Conservation (phyloP, 2,113 vertebrate species). For the Trogon surrucura region DNA sequence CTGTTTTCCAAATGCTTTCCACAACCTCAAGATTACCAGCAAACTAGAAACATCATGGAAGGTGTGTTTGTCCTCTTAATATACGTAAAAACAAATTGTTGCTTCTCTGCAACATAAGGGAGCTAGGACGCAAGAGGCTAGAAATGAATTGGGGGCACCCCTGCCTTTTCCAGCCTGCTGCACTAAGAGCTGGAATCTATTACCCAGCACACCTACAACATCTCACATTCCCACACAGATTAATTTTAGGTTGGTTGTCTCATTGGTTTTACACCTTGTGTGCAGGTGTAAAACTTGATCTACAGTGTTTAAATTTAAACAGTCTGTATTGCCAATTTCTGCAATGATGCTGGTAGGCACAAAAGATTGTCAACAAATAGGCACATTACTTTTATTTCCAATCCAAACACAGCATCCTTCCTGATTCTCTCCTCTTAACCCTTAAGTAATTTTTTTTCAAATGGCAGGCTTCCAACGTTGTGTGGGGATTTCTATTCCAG, state of each 20-base stretch:
- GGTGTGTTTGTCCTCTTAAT: neutral
- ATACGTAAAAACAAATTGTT: slow-evolving; percentile 11
- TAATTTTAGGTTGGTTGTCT: slow-evolving; percentile 58
- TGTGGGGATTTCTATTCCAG: slow-evolving; percentile 28
- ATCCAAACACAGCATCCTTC: neutral
- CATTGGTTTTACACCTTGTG: slow-evolving; percentile 57
- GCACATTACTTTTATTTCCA: slow-evolving; percentile 2
- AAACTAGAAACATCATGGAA: neutral
- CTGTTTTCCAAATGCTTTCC: neutral
- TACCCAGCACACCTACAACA: slow-evolving; percentile 46
- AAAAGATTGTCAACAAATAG: slow-evolving; percentile 1
- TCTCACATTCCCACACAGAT: slow-evolving; percentile 56
- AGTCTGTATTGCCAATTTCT: neutral
- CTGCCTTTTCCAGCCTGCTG: slow-evolving; percentile 60
- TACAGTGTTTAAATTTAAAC: slow-evolving; percentile 38
- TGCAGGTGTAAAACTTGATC: slow-evolving; percentile 56
- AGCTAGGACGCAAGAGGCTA: neutral
- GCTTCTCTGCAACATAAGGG: neutral
- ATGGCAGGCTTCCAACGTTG: neutral
- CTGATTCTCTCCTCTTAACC: neutral
- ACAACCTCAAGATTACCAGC: neutral
- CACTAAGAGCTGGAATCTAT: slow-evolving; percentile 26
- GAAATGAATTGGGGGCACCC: slow-evolving; percentile 2
- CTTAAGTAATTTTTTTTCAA: neutral
- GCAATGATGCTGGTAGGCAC: neutral